Evolutionary conservation across 92 coral and sea anemone genomes (phyloP).

Genomic region (Bergia puertoricense): DNA sequence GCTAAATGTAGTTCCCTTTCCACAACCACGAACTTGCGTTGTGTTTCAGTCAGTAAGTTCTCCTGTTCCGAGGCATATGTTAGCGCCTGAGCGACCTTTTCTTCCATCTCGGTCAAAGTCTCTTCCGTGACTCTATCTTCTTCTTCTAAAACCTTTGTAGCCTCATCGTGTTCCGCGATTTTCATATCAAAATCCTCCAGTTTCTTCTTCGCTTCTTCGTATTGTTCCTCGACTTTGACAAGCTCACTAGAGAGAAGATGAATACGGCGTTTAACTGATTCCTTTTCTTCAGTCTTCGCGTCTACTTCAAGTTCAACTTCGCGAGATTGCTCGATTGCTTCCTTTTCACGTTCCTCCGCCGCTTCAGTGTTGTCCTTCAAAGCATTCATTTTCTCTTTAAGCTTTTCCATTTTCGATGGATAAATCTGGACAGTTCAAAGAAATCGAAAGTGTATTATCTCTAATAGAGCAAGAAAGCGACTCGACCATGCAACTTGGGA

Average conservation of each 20-base stretch:
- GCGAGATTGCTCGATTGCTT: slow-evolving; percentile 29
- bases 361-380: slow-evolving; percentile 39
- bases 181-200: slow-evolving; percentile 15
- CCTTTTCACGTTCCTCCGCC: slow-evolving; percentile 53
- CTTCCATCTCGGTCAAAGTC: slow-evolving; percentile 34
- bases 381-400: slow-evolving; percentile 31
- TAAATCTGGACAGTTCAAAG: not conserved
- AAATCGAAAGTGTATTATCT: not conserved
- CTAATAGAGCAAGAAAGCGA: not conserved
- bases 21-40: slow-evolving; percentile 51
- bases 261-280: slow-evolving; percentile 47
- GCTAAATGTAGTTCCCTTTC: slow-evolving; percentile 40
- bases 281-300: slow-evolving; percentile 40
- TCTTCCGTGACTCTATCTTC: slow-evolving; percentile 51
- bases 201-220: slow-evolving; percentile 8
- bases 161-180: slow-evolving; percentile 41
- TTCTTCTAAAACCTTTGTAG: slow-evolving; percentile 38
- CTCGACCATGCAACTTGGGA: not conserved
- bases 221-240: slow-evolving; percentile 21
- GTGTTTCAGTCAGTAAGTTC: slow-evolving; percentile 25
- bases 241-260: slow-evolving; percentile 34
- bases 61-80: slow-evolving; percentile 26
- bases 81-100: slow-evolving; percentile 22
- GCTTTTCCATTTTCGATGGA: slow-evolving; percentile 36
- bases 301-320: slow-evolving; percentile 41